These are phyloP conservation scores for Oncorhynchus gorbuscha DNA, from an alignment of 2,113 vertebrate genomes.

Conservation along the genomic window DNA sequence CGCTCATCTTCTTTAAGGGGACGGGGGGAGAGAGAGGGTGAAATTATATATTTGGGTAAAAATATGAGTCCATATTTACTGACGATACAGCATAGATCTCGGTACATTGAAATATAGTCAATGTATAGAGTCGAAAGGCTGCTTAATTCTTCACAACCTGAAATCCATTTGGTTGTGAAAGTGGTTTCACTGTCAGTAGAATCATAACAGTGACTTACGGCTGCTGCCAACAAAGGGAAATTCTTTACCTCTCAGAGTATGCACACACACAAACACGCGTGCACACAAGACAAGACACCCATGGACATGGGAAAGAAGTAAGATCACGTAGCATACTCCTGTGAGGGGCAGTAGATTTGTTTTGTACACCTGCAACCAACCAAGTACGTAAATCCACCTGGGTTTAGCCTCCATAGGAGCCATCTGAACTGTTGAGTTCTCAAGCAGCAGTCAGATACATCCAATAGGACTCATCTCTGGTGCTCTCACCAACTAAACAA, in stretches of 20 bases:
- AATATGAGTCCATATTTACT: not conserved
- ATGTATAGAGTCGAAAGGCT: too few relatives aligned
- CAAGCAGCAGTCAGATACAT: too few relatives aligned
- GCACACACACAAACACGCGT: not conserved
- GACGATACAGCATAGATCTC: too few relatives aligned
- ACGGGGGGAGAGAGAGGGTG: conserved; percentile 1
- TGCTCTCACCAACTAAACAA: not conserved
- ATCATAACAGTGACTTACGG: too few relatives aligned
- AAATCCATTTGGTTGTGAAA: too few relatives aligned
- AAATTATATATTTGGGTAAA: too few relatives aligned
- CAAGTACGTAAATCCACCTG: conserved; percentile 5
- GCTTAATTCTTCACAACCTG: too few relatives aligned
- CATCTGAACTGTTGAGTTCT: not conserved
- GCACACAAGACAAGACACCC: too few relatives aligned
- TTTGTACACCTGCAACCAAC: conserved; percentile 39
- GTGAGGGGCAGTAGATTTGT: conserved; percentile 24
- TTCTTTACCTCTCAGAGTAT: not conserved
- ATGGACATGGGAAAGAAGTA: conserved; percentile 3
- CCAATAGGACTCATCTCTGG: not conserved
- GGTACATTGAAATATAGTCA: too few relatives aligned
- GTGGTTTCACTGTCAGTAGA: too few relatives aligned
- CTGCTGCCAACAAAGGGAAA: too few relatives aligned
- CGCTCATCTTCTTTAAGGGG: conserved; percentile 87
- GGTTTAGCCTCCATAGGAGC: conserved; percentile 26
- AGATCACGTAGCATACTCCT: conserved; percentile 23